phyloP scores from a whole-genome alignment of 2,797 vertebrate genomes.

The Enteromius paludinosus region DNA sequence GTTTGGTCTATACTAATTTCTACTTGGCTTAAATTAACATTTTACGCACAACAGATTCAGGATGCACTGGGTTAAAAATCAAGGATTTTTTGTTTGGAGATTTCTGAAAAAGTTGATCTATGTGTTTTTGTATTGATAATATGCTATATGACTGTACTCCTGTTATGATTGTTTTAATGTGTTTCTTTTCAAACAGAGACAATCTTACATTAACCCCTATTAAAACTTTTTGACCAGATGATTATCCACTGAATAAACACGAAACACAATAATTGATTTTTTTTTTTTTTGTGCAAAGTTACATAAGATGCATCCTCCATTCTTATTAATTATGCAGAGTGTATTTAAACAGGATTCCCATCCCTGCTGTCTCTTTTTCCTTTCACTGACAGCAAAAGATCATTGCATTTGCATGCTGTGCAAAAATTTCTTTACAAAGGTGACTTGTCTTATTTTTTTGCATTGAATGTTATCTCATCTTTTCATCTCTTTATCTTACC shows the following conservation, averaged over 20 bases:
- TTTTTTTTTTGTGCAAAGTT: neutral
- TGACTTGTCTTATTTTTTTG: neutral
- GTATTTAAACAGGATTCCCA: constrained; percentile 7
- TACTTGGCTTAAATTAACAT: too few species aligned
- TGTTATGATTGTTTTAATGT: neutral
- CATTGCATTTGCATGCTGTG: too few species aligned
- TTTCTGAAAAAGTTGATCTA: neutral
- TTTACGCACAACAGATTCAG: neutral
- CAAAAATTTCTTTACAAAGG: too few species aligned
- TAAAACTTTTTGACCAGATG: neutral
- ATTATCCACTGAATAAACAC: neutral
- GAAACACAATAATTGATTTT: constrained; percentile 12
- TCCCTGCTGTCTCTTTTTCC: neutral
- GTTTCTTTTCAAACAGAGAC: constrained; percentile 4
- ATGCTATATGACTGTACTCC: neutral
- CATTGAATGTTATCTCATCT: neutral
- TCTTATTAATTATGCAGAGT: neutral
- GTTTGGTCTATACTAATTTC: neutral
- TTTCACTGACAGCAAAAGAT: neutral
- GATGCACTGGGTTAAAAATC: neutral
- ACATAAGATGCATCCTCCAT: neutral
- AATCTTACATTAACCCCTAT: neutral
- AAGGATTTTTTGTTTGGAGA: neutral
- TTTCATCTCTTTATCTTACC: constrained; percentile 18
- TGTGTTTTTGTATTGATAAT: neutral